Percentiles rank a stretch among this genome's conserved stretches.
These are phyloP conservation scores for Apamea crenata DNA, from an alignment of 2,888 invertebrate species.

Conservation along the genomic window DNA sequence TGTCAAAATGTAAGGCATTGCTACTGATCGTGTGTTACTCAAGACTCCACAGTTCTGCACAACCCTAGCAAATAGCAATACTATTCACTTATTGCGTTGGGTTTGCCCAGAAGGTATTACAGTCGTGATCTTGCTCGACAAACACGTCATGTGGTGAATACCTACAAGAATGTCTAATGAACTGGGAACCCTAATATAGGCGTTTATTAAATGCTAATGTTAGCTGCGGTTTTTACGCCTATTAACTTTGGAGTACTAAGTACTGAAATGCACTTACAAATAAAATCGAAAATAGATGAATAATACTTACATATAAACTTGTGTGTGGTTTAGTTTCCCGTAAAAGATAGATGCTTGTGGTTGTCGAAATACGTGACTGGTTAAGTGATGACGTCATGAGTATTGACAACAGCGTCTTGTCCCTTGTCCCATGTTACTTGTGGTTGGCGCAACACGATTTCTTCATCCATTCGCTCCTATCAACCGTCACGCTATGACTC, in stretches of 20 bases:
- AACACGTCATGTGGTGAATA: constrained; percentile 26
- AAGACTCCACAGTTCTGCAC: neutral
- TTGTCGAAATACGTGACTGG: neutral
- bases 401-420: neutral
- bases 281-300: neutral
- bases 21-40: too few relatives aligned
- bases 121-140: constrained; percentile 40
- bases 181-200: constrained; percentile 7
- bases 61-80: neutral
- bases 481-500: neutral
- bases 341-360: neutral
- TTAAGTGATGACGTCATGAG: neutral
- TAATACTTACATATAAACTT: too few relatives aligned
- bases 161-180: constrained; percentile 9
- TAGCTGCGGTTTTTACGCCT: constrained; percentile 20
- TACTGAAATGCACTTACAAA: neutral
- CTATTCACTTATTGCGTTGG: constrained; percentile 16
- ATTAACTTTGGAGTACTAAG: neutral
- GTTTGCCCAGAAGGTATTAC: constrained; percentile 23
- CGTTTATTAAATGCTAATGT: constrained; percentile 9
- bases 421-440: neutral
- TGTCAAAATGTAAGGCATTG: too few relatives aligned
- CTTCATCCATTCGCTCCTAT: neutral
- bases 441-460: neutral
- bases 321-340: neutral